A percentile compares a stretch with the other conserved stretches of the same genome.
These are phyloP conservation scores for Amblyteles armatorius DNA, from an alignment of 2,888 invertebrate genomes.

Conservation along the genomic window DNA sequence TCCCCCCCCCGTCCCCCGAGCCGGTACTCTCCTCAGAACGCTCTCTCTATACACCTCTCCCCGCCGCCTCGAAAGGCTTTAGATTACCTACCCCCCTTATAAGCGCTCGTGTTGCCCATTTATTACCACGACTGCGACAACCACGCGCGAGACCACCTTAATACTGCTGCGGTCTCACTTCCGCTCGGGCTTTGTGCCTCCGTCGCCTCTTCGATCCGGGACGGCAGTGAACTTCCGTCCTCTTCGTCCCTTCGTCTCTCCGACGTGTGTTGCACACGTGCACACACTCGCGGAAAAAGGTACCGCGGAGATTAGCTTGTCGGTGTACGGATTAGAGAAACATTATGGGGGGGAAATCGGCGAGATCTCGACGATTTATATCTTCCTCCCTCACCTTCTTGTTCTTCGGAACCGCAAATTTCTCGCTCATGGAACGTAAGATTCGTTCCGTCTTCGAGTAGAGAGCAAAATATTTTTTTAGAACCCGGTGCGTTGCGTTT, in stretches of 20 bases:
- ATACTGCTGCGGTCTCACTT: slow-evolving; percentile 59
- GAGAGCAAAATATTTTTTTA: background rate
- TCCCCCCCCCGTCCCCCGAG: slow-evolving; percentile 11
- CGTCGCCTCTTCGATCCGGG: slow-evolving; percentile 42
- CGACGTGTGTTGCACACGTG: slow-evolving; percentile 3
- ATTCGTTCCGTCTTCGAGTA: background rate
- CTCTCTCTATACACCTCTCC: slow-evolving; percentile 54
- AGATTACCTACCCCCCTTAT: slow-evolving; percentile 83
- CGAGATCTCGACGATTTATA: slow-evolving; percentile 55
- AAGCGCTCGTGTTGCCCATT: slow-evolving; percentile 84
- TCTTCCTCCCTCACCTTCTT: background rate
- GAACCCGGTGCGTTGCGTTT: background rate
- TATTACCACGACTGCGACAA: slow-evolving; percentile 82
- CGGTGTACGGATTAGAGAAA: slow-evolving; percentile 66
- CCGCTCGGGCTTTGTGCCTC: slow-evolving; percentile 60
- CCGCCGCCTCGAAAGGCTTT: slow-evolving; percentile 81
- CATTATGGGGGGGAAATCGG: slow-evolving; percentile 60
- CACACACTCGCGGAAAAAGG: slow-evolving; percentile 49
- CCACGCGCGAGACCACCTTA: slow-evolving; percentile 72
- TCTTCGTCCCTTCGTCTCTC: background rate
- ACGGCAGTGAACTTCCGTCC: slow-evolving; percentile 47
- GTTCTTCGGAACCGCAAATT: background rate
- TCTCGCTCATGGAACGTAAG: background rate
- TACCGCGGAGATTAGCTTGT: slow-evolving; percentile 65
- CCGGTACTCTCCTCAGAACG: slow-evolving; percentile 51